Conservation (phyloP, 2,113 vertebrate species). For the Collichthys lucidus region DNA sequence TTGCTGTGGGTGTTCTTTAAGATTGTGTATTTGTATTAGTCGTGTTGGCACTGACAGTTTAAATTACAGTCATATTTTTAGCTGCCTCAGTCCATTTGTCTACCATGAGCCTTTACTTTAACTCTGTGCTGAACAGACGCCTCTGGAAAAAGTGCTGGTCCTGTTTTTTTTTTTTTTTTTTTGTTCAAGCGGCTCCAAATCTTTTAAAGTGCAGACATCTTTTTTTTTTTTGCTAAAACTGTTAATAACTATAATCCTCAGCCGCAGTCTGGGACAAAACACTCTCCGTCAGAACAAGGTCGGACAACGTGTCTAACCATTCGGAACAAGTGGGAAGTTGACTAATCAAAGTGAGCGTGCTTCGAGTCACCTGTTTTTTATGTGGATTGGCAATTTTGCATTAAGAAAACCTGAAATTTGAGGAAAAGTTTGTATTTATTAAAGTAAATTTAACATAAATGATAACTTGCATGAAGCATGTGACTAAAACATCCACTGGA, state of each 20-base stretch:
- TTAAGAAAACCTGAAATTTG: not conserved
- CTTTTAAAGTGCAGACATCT: not conserved
- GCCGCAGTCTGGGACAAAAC: not conserved
- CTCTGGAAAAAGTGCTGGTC: slow-evolving; percentile 13
- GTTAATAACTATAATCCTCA: not conserved
- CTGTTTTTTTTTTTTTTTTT: too few species aligned
- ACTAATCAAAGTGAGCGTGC: not conserved
- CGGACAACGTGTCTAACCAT: not conserved
- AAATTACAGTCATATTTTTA: slow-evolving; percentile 46
- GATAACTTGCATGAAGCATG: not conserved
- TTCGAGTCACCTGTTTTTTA: not conserved
- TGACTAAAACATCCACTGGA: not conserved
- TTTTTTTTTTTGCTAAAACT: not conserved
- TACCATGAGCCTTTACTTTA: slow-evolving; percentile 15
- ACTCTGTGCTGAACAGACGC: slow-evolving; percentile 19
- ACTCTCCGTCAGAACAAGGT: not conserved
- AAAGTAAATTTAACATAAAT: not conserved
- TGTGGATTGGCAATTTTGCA: not conserved
- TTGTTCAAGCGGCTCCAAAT: not conserved
- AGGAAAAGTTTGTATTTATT: not conserved
- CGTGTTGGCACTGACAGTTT: slow-evolving; percentile 24
- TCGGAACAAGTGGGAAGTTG: not conserved
- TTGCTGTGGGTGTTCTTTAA: slow-evolving; percentile 42
- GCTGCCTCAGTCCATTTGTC: slow-evolving; percentile 35
- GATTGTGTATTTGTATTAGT: slow-evolving; percentile 23